These are phyloP conservation scores for Habroteleia sp. DNA, from an alignment of 2,888 invertebrate species.

Conservation along the genomic window DNA sequence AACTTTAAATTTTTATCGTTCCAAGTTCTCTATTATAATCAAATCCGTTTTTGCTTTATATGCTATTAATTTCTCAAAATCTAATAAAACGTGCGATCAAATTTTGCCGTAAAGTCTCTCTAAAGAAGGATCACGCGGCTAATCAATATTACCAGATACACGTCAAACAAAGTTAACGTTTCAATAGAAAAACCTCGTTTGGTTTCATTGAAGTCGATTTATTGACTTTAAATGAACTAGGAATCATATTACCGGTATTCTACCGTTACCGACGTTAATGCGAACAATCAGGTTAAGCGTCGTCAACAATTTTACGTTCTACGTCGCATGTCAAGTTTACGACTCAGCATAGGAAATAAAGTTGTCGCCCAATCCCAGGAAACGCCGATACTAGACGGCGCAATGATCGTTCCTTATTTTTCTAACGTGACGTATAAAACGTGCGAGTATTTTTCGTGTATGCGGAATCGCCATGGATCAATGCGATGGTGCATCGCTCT, in stretches of 20 bases:
- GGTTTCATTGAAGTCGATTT: constrained; percentile 10
- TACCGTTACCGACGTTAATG: constrained; percentile 5
- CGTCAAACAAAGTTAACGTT: constrained; percentile 4
- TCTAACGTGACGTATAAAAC: constrained; percentile 30
- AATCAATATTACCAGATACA: constrained; percentile 15
- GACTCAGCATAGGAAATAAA: constrained; percentile 12
- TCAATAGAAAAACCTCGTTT: constrained; percentile 7
- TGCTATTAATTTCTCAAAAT: constrained; percentile 9
- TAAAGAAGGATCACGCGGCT: constrained; percentile 6
- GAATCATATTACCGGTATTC: constrained; percentile 12
- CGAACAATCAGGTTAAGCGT: constrained; percentile 19
- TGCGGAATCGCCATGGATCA: constrained; percentile 66
- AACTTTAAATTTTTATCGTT: too few species aligned
- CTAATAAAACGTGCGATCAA: constrained; percentile 18
- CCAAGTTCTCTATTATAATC: too few species aligned
- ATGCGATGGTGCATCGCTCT: constrained; percentile 60
- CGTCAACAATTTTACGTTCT: constrained; percentile 26
- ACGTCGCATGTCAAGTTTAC: constrained; percentile 7
- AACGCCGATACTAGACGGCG: constrained; percentile 2
- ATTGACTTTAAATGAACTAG: constrained; percentile 19
- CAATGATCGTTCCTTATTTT: constrained; percentile 17
- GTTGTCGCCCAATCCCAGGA: constrained; percentile 2
- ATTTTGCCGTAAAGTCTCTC: constrained; percentile 7
- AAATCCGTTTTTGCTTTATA: too few species aligned
- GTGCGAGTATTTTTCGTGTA: constrained; percentile 59